Base-by-base conservation (phyloP, 2,113 vertebrate genomes). In the Chionodraco myersi region DNA sequence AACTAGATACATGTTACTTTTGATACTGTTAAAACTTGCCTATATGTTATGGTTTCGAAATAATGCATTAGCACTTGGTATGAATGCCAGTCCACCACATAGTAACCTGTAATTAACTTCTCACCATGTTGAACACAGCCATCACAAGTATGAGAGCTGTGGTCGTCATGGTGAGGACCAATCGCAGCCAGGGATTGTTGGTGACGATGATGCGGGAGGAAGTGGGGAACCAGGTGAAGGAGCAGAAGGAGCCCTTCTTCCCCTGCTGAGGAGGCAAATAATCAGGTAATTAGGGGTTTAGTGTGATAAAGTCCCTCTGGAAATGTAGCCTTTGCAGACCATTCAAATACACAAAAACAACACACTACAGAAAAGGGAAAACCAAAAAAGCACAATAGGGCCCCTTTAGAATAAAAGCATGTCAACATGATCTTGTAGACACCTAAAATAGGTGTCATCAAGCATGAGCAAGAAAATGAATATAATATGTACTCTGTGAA, bases 121-220 rank as follows among this genome's bases (percentile, higher is more conserved):
- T 96, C 94, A 99, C 98, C 98, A 99, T 99, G 80, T 99, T 99
- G 93, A 98, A 97, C 69, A 99, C 93, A 2, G 98, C 97, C 98
- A 99, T 99, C 71, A 94, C 96, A 62, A 99, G 86, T 64, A 98
- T 96, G 87, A 99, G 96, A 85, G 96, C 93, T 0, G 97, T 99
- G 76, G 96, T 98, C 80, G 94, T 94, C 89, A 99, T 85, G 2
- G 98, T 99, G 90, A 99, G 96, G 57, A 95, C 96, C 87, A 98
- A 94, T 60, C 97, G 94, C 2, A 97, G 96, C 97, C 97, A 99
- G 71, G 97, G 97, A 47, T 96, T 96, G 84, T 96, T 97, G 78
- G 97, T 95, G 70, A 98, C 96, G 84, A 99, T 96, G 90, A 96
- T 95, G 5, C 77, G 85, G 12, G 97, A 97, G 12, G 96, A 97